A percentile compares a stretch with the other conserved stretches of the same genome.
phyloP scores from a whole-genome alignment of 2,888 invertebrate genomes.

The Tetragonisca angustula region DNA sequence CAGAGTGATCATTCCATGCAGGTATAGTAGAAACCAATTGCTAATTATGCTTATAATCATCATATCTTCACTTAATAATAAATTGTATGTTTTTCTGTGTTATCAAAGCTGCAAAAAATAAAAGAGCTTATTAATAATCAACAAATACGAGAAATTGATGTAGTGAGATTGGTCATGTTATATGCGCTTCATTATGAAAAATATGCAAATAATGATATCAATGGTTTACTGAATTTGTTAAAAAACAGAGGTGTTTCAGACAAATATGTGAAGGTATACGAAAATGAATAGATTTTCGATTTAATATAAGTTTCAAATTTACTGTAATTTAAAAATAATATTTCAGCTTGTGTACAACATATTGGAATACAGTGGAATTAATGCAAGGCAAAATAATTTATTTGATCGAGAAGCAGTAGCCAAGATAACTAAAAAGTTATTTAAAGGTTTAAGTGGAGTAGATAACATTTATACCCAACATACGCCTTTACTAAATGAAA shows the following conservation, averaged over 20 bases:
- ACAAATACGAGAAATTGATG: conserved; percentile 90
- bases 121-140: conserved; percentile 92
- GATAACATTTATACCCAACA: conserved; percentile 99
- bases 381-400: conserved; percentile 92
- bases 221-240: conserved; percentile 90
- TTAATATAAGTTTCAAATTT: not conserved
- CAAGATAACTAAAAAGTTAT: conserved; percentile 95
- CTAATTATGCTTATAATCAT: not conserved
- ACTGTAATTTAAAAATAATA: conserved; percentile 3
- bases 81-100: conserved; percentile 6
- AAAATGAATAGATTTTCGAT: conserved; percentile 11
- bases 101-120: conserved; percentile 84
- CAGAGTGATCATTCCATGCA: conserved; percentile 93
- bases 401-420: conserved; percentile 93
- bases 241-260: conserved; percentile 90
- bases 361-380: conserved; percentile 94
- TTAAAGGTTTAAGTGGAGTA: conserved; percentile 96
- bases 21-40: conserved; percentile 78
- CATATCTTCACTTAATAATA: not conserved
- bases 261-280: conserved; percentile 81
- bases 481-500: conserved; percentile 95
- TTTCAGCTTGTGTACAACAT: conserved; percentile 87
- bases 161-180: conserved; percentile 94
- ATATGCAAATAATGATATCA: conserved; percentile 93
- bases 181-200: conserved; percentile 97